phyloP scores from a whole-genome alignment of 2,113 vertebrate species.

The Lanius ludovicianus region DNA sequence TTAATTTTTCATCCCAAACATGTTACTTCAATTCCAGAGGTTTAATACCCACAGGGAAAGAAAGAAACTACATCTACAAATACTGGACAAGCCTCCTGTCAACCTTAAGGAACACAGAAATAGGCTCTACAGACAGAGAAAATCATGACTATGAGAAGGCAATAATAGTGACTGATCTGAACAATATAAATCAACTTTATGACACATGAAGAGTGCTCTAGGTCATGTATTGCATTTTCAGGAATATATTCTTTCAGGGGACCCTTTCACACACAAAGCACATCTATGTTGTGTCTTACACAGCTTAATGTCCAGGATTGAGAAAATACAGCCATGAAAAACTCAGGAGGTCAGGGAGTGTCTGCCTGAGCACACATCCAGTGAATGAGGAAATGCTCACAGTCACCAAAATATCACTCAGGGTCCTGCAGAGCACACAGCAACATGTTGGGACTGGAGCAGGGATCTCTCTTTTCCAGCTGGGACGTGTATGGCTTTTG shows the following conservation, averaged over 20 bases:
- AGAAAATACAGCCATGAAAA: not conserved
- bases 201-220: not conserved
- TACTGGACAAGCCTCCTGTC: not conserved
- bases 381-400: not conserved
- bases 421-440: not conserved
- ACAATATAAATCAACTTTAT: not conserved
- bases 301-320: not conserved
- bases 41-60: not conserved
- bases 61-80: not conserved
- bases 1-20: not conserved
- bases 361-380: not conserved
- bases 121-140: not conserved
- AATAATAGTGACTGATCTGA: not conserved
- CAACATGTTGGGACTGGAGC: not conserved
- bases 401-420: not conserved
- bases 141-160: not conserved
- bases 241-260: accelerated
- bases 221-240: not conserved
- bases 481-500: not conserved
- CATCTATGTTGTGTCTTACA: not conserved
- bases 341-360: not conserved
- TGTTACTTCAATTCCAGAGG: not conserved
- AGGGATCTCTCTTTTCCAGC: not conserved
- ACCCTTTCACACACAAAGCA: not conserved
- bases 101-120: not conserved